These are phyloP conservation scores for Drosophila rellima DNA, from an alignment of 2,888 invertebrate genomes.

Conservation along the genomic window DNA sequence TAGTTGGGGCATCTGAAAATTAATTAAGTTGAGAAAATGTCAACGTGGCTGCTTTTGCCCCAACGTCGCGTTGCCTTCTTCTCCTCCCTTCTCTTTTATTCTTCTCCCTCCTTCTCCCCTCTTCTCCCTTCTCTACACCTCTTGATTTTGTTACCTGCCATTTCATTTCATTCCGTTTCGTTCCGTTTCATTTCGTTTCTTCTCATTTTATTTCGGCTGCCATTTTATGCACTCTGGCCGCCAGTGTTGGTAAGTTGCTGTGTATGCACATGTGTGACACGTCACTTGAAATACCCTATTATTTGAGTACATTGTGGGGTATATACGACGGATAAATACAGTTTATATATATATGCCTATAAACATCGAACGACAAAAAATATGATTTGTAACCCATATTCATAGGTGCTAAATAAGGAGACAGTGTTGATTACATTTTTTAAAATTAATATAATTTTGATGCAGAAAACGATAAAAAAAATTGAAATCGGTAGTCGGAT, in stretches of 20 bases:
- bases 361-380: no score
- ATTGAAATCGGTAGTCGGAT: no score
- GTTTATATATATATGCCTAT: no score
- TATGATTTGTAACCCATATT: no score
- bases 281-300: conserved; percentile 26
- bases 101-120: not conserved
- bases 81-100: not conserved
- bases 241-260: conserved; percentile 33
- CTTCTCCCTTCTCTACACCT: not conserved
- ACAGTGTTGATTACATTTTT: no score
- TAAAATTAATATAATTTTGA: no score
- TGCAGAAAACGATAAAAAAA: no score
- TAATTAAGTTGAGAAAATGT: conserved; percentile 80
- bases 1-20: conserved; percentile 70
- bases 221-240: conserved; percentile 33
- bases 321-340: no score
- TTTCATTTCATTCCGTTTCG: conserved; percentile 29
- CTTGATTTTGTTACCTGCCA: conserved; percentile 45
- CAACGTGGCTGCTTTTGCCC: conserved; percentile 68
- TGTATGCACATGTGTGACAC: conserved; percentile 21
- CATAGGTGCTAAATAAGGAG: no score
- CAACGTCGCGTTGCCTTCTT: not conserved
- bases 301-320: not conserved
- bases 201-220: conserved; percentile 6
- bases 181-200: conserved; percentile 13